These are phyloP conservation scores for Ostrea denselamellosa DNA, from an alignment of 1,140 invertebrate genomes.

Conservation along the genomic window DNA sequence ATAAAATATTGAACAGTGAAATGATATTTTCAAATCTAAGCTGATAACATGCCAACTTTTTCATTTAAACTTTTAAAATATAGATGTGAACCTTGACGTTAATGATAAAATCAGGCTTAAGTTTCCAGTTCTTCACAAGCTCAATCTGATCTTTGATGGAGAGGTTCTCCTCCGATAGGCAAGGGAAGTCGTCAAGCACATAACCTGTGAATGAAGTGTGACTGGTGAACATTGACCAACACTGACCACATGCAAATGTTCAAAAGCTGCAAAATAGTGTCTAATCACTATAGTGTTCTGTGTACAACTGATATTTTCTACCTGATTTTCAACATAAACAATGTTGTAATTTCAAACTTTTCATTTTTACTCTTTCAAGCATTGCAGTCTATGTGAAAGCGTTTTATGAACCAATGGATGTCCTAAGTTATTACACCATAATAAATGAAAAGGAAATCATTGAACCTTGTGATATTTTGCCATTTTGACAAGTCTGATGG, in stretches of 20 bases:
- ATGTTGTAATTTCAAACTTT: neutral
- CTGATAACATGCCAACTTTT: neutral
- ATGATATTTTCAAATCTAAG: no score
- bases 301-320: neutral
- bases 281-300: neutral
- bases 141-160: constrained; percentile 77
- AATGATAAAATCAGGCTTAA: constrained; percentile 79
- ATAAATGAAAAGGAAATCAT: no score
- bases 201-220: constrained; percentile 69
- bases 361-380: neutral
- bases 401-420: no score
- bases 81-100: constrained; percentile 71
- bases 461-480: no score
- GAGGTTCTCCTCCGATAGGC: constrained; percentile 73
- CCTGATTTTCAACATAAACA: neutral
- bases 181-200: constrained; percentile 79
- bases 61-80: constrained; percentile 59
- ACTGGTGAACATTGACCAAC: neutral
- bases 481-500: no score
- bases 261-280: neutral
- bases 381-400: neutral
- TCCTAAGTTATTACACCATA: no score
- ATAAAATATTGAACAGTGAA: neutral
- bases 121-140: constrained; percentile 77
- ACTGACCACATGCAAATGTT: neutral